Percentiles rank a stretch among this genome's conserved stretches.
Evolutionary conservation across 2,888 invertebrate species (phyloP).

Genomic region (Troides helena): DNA sequence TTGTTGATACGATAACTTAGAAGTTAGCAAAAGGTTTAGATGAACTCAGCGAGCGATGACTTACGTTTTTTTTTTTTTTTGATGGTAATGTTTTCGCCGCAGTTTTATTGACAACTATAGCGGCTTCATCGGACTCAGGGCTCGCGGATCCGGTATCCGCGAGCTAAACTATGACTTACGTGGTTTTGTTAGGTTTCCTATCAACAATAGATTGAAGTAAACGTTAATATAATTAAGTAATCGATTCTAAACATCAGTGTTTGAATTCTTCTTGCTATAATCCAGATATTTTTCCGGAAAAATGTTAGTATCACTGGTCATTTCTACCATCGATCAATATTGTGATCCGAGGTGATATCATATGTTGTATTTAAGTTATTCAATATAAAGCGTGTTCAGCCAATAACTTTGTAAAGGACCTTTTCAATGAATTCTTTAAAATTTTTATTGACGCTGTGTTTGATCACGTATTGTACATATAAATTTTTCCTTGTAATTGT

Average conservation of each 20-base stretch:
- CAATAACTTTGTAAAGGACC: not conserved
- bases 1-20: no score
- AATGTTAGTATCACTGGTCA: no score
- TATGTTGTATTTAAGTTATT: not conserved
- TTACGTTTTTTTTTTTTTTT: no score
- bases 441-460: slow-evolving; percentile 7
- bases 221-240: slow-evolving; percentile 2
- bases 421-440: not conserved
- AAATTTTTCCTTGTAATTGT: slow-evolving; percentile 11
- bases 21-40: not conserved
- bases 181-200: slow-evolving; percentile 19
- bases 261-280: no score
- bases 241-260: no score
- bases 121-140: no score
- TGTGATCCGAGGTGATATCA: no score
- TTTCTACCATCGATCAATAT: no score
- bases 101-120: no score
- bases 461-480: slow-evolving; percentile 6
- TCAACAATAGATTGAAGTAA: not conserved
- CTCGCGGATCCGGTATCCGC: no score
- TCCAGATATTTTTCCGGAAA: no score
- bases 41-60: slow-evolving; percentile 13
- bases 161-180: slow-evolving; percentile 11
- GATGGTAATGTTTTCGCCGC: no score
- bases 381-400: not conserved